Evolutionary conservation across 2,797 vertebrate genomes (phyloP).

Genomic region (Clarias fuscus): DNA sequence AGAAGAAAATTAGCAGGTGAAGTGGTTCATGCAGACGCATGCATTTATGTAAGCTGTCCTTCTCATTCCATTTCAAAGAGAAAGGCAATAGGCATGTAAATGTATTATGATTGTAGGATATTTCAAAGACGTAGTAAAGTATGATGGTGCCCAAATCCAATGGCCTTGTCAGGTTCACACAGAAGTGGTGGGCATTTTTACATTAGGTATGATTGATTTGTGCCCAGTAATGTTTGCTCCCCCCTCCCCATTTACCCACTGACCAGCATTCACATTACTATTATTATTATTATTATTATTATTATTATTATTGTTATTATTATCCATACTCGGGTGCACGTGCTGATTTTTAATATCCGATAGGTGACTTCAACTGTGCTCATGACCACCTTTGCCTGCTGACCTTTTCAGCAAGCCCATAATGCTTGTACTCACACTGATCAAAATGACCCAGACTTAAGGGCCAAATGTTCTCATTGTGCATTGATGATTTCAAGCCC

Average conservation of each 20-base stretch:
- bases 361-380: too few species aligned
- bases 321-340: too few species aligned
- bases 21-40: slow-evolving; percentile 13
- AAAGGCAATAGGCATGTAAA: slow-evolving; percentile 33
- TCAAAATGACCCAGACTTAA: too few species aligned
- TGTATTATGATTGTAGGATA: slow-evolving; percentile 33
- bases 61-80: slow-evolving; percentile 34
- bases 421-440: too few species aligned
- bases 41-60: slow-evolving; percentile 22
- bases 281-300: background rate
- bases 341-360: too few species aligned
- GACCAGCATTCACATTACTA: background rate
- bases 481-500: too few species aligned
- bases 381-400: too few species aligned
- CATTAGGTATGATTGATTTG: too few species aligned
- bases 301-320: background rate
- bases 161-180: background rate
- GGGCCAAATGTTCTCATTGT: too few species aligned
- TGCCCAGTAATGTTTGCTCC: too few species aligned
- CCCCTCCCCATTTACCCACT: too few species aligned
- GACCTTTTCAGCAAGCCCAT: too few species aligned
- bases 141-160: slow-evolving; percentile 1
- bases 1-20: background rate
- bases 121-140: slow-evolving; percentile 24
- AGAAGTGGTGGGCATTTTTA: background rate